A percentile compares a stretch with the other conserved stretches of the same genome.
Conservation (phyloP, 2,888 invertebrate genomes). For the Yponomeuta evonymella region DNA sequence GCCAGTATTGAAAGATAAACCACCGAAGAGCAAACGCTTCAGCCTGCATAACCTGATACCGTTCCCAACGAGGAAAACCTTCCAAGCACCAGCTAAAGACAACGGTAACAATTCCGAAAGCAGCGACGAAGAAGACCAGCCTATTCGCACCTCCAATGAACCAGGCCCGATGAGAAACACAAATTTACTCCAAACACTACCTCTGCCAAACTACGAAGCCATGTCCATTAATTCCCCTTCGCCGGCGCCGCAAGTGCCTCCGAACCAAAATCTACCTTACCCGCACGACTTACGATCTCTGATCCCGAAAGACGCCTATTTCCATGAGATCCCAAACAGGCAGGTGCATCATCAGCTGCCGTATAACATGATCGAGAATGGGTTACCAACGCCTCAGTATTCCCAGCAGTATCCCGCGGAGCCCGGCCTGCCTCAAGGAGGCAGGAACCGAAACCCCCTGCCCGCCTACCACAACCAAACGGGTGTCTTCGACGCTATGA, state of each 20-base stretch:
- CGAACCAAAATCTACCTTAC: constrained; percentile 34
- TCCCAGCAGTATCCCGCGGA: constrained; percentile 48
- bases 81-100: constrained; percentile 63
- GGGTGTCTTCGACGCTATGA: constrained; percentile 70
- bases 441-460: constrained; percentile 48
- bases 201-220: constrained; percentile 76
- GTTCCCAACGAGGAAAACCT: constrained; percentile 69
- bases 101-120: constrained; percentile 74
- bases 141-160: constrained; percentile 60
- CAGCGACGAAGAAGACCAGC: constrained; percentile 75
- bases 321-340: constrained; percentile 76
- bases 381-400: constrained; percentile 45
- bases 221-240: constrained; percentile 62
- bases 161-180: constrained; percentile 75
- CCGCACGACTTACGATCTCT: constrained; percentile 49
- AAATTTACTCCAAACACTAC: constrained; percentile 68
- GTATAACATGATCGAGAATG: constrained; percentile 48
- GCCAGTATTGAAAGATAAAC: constrained; percentile 65
- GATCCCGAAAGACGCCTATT: constrained; percentile 78
- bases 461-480: constrained; percentile 63
- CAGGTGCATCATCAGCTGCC: constrained; percentile 52
- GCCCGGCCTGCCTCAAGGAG: constrained; percentile 45
- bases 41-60: constrained; percentile 71
- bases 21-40: constrained; percentile 66
- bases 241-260: constrained; percentile 44